Evolutionary conservation across 2,797 vertebrate species (phyloP), one percentile per base, ranked within the genome.

Genomic region (Manis crassicaudata): DNA sequence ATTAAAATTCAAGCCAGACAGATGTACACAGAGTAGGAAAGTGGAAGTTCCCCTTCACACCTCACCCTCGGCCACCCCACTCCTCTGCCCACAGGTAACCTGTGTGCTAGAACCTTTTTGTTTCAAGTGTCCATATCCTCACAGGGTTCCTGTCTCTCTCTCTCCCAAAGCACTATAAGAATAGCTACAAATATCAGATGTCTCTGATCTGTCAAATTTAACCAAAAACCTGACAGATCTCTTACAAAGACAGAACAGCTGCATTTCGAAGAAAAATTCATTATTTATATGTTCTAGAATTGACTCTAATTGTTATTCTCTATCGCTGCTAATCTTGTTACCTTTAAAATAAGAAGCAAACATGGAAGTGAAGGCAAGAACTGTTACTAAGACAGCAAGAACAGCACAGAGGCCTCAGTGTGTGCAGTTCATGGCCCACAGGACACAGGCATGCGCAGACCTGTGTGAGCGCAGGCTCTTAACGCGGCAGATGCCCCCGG

Each of bases 231-330:
- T 25, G 54, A 89, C 60, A 94, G 77, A 80, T 90, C 88, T 95
- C 86, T 87, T 65, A 80, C 58, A 85, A 83, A 97, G 82, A 92
- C 43, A 23, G 17, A 80, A 90, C 54, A 60, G 29, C 21, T 77
- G 46, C n/a, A 85, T 96, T 96, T 85, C 62, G n/a, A 83, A 86
- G 29, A 63, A 93, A 95, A 93, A 90, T 63, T 10, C 8, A 73
- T 92, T 79, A 80, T 87, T 89, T 93, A 4, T 70, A 67, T 79
- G 65, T 77, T 46, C 93, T 54, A 93, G 58, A 92, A 91, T 75
- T 25, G 79, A 75, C 80, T 73, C 52, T 77, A 85, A 80, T 21
- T 23, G 60, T 67, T 85, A 75, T 62, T 90, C 20, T 75, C 65
- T 56, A 16, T 67, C 60, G 87, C 62, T 60, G 23, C 23, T 95